Evolutionary conservation across 2,888 invertebrate species (phyloP), one percentile per base, ranked within the genome.

Genomic region (Leuctra nigra): DNA sequence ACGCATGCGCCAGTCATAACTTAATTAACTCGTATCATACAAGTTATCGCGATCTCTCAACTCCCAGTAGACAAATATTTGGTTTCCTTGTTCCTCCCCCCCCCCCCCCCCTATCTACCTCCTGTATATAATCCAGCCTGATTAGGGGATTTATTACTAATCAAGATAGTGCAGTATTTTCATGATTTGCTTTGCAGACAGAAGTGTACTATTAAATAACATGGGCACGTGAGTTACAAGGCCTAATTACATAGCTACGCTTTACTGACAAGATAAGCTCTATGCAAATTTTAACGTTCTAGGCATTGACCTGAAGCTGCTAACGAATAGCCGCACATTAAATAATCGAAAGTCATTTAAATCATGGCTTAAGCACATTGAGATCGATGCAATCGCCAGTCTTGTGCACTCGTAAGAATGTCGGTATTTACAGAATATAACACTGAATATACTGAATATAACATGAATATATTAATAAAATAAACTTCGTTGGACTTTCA

Each of bases 31-130:
- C n/a, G n/a, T n/a, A n/a, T n/a, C n/a, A n/a, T n/a, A n/a, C n/a
- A n/a, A n/a, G n/a, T 29, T 29, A 29, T 29, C 29, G 11, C 29
- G n/a, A 29, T 11, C 6, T 29, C 29, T 29, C 29, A 29, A 44
- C 23, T 44, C 44, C 44, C 44, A 29, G 44, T 44, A 44, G 22
- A 44, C 44, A 44, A 44, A 44, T 44, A 44, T 44, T 44, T 44
- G 22, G 44, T 20, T 44, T 44, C 20, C 44, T 23, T 22, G n/a
- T 44, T 44, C 44, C 18, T n/a, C 16, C 44, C 44, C 22, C 44
- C 22, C 23, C 20, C 20, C 18, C n/a, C 23, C 44, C 44, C 44
- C 23, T 44, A 23, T 9, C 23, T 44, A 4, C 9, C 18, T n/a
- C 23, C n/a, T 23, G 18, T 44, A 23, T 23, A 29, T 11, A 7